Conservation (phyloP, 2,797 vertebrate genomes). For the Chaenodraco wilsoni region DNA sequence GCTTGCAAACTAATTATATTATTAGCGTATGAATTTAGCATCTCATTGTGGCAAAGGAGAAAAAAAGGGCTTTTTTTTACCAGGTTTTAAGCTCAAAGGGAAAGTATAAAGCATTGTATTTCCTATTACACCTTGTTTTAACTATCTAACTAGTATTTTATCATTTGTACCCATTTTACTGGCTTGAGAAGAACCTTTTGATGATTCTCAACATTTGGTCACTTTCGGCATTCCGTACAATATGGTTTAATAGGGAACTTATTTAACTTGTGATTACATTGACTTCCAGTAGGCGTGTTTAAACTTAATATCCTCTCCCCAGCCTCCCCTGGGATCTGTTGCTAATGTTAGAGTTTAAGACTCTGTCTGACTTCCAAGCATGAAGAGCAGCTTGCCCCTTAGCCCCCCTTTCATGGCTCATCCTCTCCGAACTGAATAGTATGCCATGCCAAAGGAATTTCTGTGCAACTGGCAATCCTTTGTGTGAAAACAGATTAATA, state of each 20-base stretch:
- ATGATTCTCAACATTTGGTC: too few species aligned
- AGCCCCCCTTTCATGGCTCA: slow-evolving; percentile 32
- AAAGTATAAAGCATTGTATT: too few species aligned
- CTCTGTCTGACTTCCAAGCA: slow-evolving; percentile 20
- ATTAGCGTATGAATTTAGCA: not conserved
- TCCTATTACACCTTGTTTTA: too few species aligned
- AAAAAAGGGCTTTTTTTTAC: not conserved
- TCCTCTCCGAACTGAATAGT: slow-evolving; percentile 46
- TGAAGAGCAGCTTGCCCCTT: slow-evolving; percentile 23
- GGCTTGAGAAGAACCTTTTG: too few species aligned
- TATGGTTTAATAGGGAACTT: not conserved
- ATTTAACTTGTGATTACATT: not conserved
- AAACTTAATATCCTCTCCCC: not conserved
- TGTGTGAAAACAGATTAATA: slow-evolving; percentile 42
- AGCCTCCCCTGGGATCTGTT: slow-evolving; percentile 14
- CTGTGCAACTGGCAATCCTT: slow-evolving; percentile 39
- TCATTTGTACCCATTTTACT: too few species aligned
- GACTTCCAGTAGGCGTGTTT: not conserved
- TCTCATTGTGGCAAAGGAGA: not conserved
- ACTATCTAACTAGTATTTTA: too few species aligned
- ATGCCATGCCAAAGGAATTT: slow-evolving; percentile 35
- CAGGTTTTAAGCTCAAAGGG: not conserved
- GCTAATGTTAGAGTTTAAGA: slow-evolving; percentile 28
- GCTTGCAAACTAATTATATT: not conserved
- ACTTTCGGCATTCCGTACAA: not conserved